A percentile compares a stretch with the other conserved stretches of the same genome.
Conservation (phyloP, 2,888 invertebrate species). For the Sinopyrophorus schimmeli region DNA sequence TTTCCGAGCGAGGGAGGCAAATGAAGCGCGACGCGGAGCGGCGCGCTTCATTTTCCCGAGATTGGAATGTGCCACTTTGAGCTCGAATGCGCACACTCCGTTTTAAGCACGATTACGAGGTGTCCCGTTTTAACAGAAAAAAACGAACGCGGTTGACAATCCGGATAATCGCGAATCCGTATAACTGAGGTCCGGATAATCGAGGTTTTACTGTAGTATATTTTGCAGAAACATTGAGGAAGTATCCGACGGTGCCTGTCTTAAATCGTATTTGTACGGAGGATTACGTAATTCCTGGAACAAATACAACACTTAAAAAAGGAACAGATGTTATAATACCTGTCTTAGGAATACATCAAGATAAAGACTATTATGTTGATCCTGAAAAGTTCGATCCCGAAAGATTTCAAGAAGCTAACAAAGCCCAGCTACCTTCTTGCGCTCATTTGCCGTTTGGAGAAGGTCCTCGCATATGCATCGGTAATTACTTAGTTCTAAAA, state of each 20-base stretch:
- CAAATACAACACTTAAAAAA: slow-evolving; percentile 11
- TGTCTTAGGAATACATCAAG: slow-evolving; percentile 16
- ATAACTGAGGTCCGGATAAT: too few species aligned
- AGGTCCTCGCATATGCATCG: slow-evolving; percentile 6
- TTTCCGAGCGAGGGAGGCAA: too few species aligned
- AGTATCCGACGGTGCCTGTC: slow-evolving; percentile 24
- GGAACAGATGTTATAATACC: slow-evolving; percentile 16
- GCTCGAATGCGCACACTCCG: too few species aligned
- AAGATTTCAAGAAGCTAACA: slow-evolving; percentile 16
- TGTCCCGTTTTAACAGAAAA: too few species aligned
- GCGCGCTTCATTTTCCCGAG: too few species aligned
- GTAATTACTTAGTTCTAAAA: slow-evolving; percentile 27
- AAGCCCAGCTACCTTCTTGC: neutral
- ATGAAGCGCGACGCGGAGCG: too few species aligned
- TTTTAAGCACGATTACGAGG: too few species aligned
- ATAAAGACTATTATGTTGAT: slow-evolving; percentile 22
- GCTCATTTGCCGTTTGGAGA: slow-evolving; percentile 15
- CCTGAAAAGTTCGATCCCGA: slow-evolving; percentile 25
- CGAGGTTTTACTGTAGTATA: too few species aligned
- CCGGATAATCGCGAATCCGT: too few species aligned
- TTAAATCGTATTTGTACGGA: slow-evolving; percentile 13
- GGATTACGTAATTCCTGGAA: slow-evolving; percentile 19
- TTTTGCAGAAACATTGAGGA: slow-evolving; percentile 25
- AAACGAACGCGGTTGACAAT: too few species aligned
- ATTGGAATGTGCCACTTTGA: too few species aligned